Evolutionary conservation across 1,140 invertebrate genomes (phyloP).

Genomic region (Drosophila lini): DNA sequence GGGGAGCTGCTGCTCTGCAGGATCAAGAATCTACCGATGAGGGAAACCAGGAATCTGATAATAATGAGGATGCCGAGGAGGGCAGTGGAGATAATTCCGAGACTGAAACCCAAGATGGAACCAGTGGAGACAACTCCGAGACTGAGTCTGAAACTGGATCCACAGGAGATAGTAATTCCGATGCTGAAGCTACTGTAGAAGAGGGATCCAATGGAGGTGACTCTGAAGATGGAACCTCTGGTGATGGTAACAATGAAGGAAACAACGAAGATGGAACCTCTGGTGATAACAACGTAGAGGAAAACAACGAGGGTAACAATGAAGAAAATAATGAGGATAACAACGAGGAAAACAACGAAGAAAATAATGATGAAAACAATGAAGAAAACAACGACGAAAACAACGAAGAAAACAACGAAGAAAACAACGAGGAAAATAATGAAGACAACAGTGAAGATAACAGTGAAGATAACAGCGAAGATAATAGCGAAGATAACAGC

Average conservation of each 20-base stretch:
- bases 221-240: not conserved
- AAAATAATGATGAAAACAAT: not conserved
- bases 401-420: not conserved
- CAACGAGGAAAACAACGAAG: not conserved
- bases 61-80: not conserved
- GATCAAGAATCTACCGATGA: not conserved
- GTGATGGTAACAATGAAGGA: not conserved
- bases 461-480: not conserved
- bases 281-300: not conserved
- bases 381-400: not conserved
- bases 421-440: not conserved
- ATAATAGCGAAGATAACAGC: not conserved
- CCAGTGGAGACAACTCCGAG: not conserved
- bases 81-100: not conserved
- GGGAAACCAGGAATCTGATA: not conserved
- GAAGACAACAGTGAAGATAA: not conserved
- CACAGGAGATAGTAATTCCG: not conserved
- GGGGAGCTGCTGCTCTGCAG: not conserved
- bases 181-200: not conserved
- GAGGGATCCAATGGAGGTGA: not conserved
- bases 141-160: not conserved
- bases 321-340: not conserved
- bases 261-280: not conserved
- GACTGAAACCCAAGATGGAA: not conserved
- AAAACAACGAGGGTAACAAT: not conserved